These are phyloP conservation scores for Agapostemon virescens DNA, from an alignment of 2,888 invertebrate species.

Conservation along the genomic window DNA sequence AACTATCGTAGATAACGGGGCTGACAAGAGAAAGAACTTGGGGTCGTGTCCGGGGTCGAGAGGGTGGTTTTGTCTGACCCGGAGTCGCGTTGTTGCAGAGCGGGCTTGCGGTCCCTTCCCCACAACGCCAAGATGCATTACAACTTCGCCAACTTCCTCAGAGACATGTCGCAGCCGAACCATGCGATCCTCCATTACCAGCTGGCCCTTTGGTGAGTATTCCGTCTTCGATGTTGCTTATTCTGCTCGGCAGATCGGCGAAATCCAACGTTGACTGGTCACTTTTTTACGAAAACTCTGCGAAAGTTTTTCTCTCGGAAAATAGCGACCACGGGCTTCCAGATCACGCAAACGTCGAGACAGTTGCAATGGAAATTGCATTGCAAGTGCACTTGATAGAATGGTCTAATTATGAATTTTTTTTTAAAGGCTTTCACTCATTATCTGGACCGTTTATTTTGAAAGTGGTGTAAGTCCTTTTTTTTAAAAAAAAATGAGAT, in stretches of 20 bases:
- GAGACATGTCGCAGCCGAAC: slow-evolving; percentile 88
- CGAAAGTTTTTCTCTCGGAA: background rate
- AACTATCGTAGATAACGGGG: slow-evolving; percentile 51
- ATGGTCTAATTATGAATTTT: too few relatives aligned
- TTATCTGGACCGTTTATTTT: too few relatives aligned
- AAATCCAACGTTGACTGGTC: background rate
- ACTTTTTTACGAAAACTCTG: background rate
- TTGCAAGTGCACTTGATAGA: too few relatives aligned
- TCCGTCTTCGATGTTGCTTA: slow-evolving; percentile 9
- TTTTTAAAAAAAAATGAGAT: too few relatives aligned
- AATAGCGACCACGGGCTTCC: background rate
- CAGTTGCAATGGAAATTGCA: too few relatives aligned
- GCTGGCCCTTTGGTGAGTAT: slow-evolving; percentile 88
- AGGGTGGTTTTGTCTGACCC: slow-evolving; percentile 53
- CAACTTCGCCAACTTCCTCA: slow-evolving; percentile 92
- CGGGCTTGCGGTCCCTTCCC: slow-evolving; percentile 89
- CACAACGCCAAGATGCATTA: slow-evolving; percentile 95
- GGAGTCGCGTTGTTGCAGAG: slow-evolving; percentile 82
- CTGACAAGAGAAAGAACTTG: slow-evolving; percentile 42
- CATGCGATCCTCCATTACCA: slow-evolving; percentile 90
- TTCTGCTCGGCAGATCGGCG: background rate
- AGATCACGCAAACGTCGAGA: background rate
- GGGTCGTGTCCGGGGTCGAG: slow-evolving; percentile 42
- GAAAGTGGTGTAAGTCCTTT: too few relatives aligned
- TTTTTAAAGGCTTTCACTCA: too few relatives aligned